Conservation (phyloP, 2,888 invertebrate genomes). For the Volucella inanis region DNA sequence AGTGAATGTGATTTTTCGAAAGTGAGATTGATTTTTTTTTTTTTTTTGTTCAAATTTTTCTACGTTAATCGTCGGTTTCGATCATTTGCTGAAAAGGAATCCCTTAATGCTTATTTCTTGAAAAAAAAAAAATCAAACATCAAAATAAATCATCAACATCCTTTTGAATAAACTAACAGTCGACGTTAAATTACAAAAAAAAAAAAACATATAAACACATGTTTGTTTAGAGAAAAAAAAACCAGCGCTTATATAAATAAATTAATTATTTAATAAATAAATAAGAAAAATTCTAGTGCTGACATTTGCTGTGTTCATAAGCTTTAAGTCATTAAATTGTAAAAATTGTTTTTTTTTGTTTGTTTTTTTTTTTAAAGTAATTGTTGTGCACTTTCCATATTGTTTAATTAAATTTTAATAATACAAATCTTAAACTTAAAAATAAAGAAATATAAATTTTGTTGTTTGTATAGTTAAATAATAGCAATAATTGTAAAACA, state of each 20-base stretch:
- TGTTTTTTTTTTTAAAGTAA: conserved; percentile 30
- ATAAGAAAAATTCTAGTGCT: conserved; percentile 40
- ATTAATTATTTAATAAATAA: too few species aligned
- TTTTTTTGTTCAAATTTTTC: conserved; percentile 8
- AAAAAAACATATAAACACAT: conserved; percentile 5
- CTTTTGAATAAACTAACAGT: conserved; percentile 39
- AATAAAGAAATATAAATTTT: conserved; percentile 45
- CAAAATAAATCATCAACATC: conserved; percentile 26
- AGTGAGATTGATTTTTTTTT: conserved; percentile 54
- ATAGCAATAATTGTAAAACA: conserved; percentile 18
- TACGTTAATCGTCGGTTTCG: background rate
- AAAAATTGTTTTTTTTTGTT: conserved; percentile 8
- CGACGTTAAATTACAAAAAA: background rate
- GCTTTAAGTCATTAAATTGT: conserved; percentile 52
- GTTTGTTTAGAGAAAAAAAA: background rate
- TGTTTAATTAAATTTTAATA: conserved; percentile 7
- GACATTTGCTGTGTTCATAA: conserved; percentile 71
- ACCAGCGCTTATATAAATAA: conserved; percentile 14
- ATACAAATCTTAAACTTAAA: conserved; percentile 16
- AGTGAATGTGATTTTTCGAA: conserved; percentile 65
- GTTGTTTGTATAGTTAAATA: conserved; percentile 63
- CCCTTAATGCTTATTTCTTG: conserved; percentile 7
- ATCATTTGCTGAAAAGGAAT: conserved; percentile 21
- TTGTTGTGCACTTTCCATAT: conserved; percentile 53
- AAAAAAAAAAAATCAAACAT: background rate